Conservation (phyloP, 2,113 vertebrate genomes). For the Ophthalmolycus amberensis region DNA sequence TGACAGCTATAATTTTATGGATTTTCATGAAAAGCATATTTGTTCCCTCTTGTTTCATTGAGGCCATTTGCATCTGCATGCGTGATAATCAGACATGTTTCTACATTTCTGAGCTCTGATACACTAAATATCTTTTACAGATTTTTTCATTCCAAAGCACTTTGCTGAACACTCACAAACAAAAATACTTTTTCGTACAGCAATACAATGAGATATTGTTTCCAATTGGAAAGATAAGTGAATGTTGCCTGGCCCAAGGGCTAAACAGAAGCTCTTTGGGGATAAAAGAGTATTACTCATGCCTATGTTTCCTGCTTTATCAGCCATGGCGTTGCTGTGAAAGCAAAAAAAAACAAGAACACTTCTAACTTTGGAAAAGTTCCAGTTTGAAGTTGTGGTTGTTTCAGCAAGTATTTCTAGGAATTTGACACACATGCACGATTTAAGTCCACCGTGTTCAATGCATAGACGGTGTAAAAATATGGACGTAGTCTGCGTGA, state of each 20-base stretch:
- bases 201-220: neutral
- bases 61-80: conserved; percentile 22
- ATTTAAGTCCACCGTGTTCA: neutral
- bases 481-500: neutral
- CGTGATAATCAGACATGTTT: conserved; percentile 28
- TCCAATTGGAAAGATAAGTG: neutral
- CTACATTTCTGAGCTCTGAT: conserved; percentile 14
- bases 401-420: neutral
- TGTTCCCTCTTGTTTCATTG: conserved; percentile 16
- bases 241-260: neutral
- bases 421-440: neutral
- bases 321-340: neutral
- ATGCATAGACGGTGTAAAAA: neutral
- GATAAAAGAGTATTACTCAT: neutral
- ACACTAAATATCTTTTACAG: neutral
- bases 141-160: neutral
- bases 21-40: conserved; percentile 15
- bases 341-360: conserved; percentile 2
- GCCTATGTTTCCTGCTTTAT: neutral
- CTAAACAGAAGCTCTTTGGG: neutral
- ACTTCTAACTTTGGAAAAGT: neutral
- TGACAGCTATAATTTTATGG: conserved; percentile 21
- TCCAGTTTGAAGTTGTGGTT: neutral
- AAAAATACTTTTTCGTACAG: neutral
- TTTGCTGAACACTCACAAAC: conserved; percentile 14